Base-by-base conservation (phyloP, 2,888 invertebrate genomes). In the Morpho achilles region DNA sequence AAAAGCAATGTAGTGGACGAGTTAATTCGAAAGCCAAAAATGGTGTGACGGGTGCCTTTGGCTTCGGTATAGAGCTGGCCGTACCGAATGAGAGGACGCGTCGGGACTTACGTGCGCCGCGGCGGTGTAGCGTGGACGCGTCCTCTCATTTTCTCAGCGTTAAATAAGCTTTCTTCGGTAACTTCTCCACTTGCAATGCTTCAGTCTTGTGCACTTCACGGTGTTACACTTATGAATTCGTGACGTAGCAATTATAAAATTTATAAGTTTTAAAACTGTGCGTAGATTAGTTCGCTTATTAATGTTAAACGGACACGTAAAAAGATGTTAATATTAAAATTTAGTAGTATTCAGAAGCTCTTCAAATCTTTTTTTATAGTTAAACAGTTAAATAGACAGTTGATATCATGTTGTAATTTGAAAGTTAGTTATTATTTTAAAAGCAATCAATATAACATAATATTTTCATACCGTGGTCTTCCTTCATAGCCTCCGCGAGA, bases 401-500 rank as follows among this genome's bases (percentile, higher is more conserved):
- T 32, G 32, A 32, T 32, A 2, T 32, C 32, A 5, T 2, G 32
- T 32, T 32, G 32, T 32, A 32, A 32, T 32, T 32, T 2, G 32
- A 32, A 32, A 3, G 32, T 32, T 32, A 32, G 32, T 32, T 5
- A 32, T 5, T 32, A 32, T 16, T 16, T 16, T 32, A 32, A 32
- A 32, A 32, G 32, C 32, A 32, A 32, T 32, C 16, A 16, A 32
- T 32, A 32, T 32, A 5, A 32, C 0, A 5, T 5, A 32, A 32
- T 32, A 32, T 32, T 32, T 32, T 32, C 83, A 69, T 71, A 90
- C 88, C 91, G 67, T 90, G 88, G 46, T 91, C 90, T 77, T 98
- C 98, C 69, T 96, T 92, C 98, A 98, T 98, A 56, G 98, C 98
- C 77, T 98, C 98, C 0, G 98, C 98, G 56, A 98, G 91, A 82